phyloP scores from a whole-genome alignment of 2,113 vertebrate species.

The Gallinago jamesoni region DNA sequence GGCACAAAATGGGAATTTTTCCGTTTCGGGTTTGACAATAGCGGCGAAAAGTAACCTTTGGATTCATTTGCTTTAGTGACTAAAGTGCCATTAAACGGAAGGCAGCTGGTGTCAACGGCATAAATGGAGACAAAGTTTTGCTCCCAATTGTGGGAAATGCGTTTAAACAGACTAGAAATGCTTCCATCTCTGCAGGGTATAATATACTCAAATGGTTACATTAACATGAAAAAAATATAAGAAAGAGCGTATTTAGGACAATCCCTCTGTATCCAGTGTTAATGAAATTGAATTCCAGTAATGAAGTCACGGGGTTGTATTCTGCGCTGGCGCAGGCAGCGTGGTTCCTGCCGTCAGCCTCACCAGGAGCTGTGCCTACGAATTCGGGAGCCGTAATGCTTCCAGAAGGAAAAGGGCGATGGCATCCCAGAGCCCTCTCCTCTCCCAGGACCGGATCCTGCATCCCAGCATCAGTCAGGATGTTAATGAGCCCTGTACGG shows the following conservation, averaged over 20 bases:
- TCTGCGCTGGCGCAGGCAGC: slow-evolving; percentile 4
- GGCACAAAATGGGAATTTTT: slow-evolving; percentile 17
- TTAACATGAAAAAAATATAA: slow-evolving; percentile 73
- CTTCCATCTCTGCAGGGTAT: slow-evolving; percentile 70
- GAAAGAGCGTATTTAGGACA: slow-evolving; percentile 71
- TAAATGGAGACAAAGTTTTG: slow-evolving; percentile 70
- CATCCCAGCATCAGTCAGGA: not conserved
- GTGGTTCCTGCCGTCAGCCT: slow-evolving; percentile 21
- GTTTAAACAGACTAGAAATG: slow-evolving; percentile 72
- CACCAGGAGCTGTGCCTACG: not conserved
- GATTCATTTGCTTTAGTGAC: slow-evolving; percentile 66
- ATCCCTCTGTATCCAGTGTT: slow-evolving; percentile 67
- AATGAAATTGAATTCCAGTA: slow-evolving; percentile 75
- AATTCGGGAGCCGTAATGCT: slow-evolving; percentile 1
- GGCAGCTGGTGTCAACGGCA: slow-evolving; percentile 71
- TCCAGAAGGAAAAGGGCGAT: not conserved
- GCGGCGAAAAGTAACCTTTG: slow-evolving; percentile 62
- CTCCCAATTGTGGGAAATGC: slow-evolving; percentile 68
- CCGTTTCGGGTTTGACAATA: slow-evolving; percentile 43
- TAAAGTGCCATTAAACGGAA: slow-evolving; percentile 67
- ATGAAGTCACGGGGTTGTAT: slow-evolving; percentile 68
- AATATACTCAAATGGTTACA: slow-evolving; percentile 70
- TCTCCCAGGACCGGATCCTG: not conserved
- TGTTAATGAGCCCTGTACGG: not conserved
- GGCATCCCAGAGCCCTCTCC: slow-evolving; percentile 13